Base-by-base conservation (phyloP, 2,113 vertebrate species). In the Rhynchomys soricoides region DNA sequence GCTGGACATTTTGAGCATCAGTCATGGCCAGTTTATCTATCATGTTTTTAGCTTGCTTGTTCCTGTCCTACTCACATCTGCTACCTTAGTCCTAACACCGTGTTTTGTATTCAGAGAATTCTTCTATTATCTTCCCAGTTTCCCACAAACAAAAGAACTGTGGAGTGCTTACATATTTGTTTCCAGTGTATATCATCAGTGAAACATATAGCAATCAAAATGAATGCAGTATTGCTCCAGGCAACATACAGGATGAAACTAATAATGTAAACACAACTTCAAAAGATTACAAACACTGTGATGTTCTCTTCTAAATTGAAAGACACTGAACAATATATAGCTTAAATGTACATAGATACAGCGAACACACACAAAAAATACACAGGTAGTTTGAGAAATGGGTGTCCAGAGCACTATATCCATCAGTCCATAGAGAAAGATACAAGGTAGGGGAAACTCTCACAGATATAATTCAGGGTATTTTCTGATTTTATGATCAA, bases 131-230 rank as follows among this genome's bases (percentile, higher is more conserved):
- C 29, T 43, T 94, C 52, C 37, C 26, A 68, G 45, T 70, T 79
- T 68, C 19, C 50, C 48, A 79, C 43, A 90, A 57, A 74, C 16
- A 73, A 48, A 94, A 66, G n/a, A 90, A 88, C 43, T 90, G 57
- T 95, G 59, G 45, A 82, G 43, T 57, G 50, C 64, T 70, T 68
- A 73, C 62, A 70, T 85, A 81, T 97, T 40, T 57, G 77, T 66
- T 83, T 55, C 37, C 70, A 62, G 71, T 66, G 40, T 68, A 68
- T 57, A n/a, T 83, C n/a, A 48, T 91, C 92, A 83, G 29, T 91
- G 86, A 55, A 94, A 94, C 73, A 89, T 19, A 45, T 37, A 89
- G 37, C 66, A 34, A 86, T 89, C 68, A 93, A 87, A 96, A 92
- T 70, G 77, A 93, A 82, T 43, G 64, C 37, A 74, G 48, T 89